Base-by-base conservation (phyloP, 2,888 invertebrate genomes). In the Cephalotes varians region DNA sequence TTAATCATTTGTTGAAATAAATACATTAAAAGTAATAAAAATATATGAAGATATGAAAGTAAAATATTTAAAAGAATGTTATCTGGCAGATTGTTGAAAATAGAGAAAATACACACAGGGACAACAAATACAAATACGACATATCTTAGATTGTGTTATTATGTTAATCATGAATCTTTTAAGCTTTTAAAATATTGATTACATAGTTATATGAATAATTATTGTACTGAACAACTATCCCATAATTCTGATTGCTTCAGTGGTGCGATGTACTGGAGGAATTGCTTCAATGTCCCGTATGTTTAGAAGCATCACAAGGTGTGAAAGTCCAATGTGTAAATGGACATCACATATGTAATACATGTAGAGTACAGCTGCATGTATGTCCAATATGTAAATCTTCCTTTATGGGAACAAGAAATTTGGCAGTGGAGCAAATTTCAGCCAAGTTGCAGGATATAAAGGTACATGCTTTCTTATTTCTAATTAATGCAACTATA, bases 271-370 rank as follows among this genome's bases (percentile, higher is more conserved):
- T 90, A 58, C 47, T 96, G 73, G 96, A 96, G 89, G 96, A 96
- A 80, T 89, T 96, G 71, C 92, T 96, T 5, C 95, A 96, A 92
- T 96, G 96, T 91, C 96, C 96, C 31, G 95, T 96, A n/a, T 96
- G 96, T 92, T 95, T 95, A 89, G 95, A 96, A 87, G 95, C 95
- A 77, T 95, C 95, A 15, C 86, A 93, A 0, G 95, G 95, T 1
- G 95, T 95, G 84, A 95, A 96, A 82, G 95, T 95, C 84, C 95
- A 96, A 90, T 96, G 96, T 89, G 93, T 94, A 88, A 95, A 95
- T 85, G 96, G 96, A 0, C 96, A 96, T 89, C 96, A 96, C 92
- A 95, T 96, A 0, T 96, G 96, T 85, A 94, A 94, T 2, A 91
- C 93, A 1, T 96, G 96, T 91, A 95, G 95, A 87, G 88, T 91